Base-by-base conservation (phyloP, 2,888 invertebrate species). In the Eupithecia vulgata region DNA sequence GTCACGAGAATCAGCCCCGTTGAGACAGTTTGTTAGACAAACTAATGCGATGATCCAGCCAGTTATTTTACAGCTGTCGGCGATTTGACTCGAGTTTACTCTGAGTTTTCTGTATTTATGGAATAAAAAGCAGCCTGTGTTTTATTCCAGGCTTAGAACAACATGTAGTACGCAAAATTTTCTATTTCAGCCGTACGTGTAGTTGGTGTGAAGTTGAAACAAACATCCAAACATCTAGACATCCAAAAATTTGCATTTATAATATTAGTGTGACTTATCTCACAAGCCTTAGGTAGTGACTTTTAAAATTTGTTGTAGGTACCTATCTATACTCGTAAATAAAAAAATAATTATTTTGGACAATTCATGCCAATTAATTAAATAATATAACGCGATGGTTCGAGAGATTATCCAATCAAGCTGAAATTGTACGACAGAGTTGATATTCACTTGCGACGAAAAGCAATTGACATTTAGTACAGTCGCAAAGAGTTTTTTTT, bases 381-480 rank as follows among this genome's bases (percentile, higher is more conserved):
- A 21, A 2, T 52, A 52, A 52, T 64, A 3, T 57, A 35, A 35
- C n/a, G 61, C 34, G 45, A 59, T 57, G 12, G 42, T 61, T 61
- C 42, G 12, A n/a, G 52, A 21, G 52, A 37, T 34, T 34, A 45
- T 34, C 40, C 59, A 61, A 67, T 71, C 35, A 35, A 17, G 67
- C 30, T 65, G 66, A 67, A 67, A 71, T 48, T 71, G 67, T 61
- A 65, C 65, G 21, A 52, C 40, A 37, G 57, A 70, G 65, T 65
- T 37, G 15, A 52, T n/a, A 48, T 15, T 35, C 35, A 65, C 35
- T 57, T 70, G 48, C 45, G 42, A 45, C 45, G 45, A 45, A 64
- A 21, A 64, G 21, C 64, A 40, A 64, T 40, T 17, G 34, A 7
- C 17, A 61, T 15, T 25, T 21, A 45, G 48, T 57, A 67, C 65